Conservation (phyloP, 2,888 invertebrate species). For the Troides oblongomaculatus region DNA sequence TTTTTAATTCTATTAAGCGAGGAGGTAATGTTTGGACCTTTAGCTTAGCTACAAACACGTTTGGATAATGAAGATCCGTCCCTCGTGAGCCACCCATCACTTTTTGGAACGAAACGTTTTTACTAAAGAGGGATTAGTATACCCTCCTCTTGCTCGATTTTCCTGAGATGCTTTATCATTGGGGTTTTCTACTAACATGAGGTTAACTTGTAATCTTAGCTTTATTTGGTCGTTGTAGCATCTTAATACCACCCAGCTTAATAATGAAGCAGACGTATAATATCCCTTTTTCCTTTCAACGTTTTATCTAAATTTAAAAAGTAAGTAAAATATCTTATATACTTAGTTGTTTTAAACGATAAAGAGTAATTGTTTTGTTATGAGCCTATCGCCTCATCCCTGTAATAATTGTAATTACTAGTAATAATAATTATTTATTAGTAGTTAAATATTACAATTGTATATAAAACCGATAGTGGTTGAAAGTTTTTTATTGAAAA, state of each 20-base stretch:
- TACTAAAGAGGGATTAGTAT: constrained; percentile 80
- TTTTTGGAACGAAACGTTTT: constrained; percentile 79
- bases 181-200: constrained; percentile 77
- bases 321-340: not conserved
- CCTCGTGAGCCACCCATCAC: constrained; percentile 76
- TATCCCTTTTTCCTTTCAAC: constrained; percentile 57
- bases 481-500: no score
- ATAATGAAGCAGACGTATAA: constrained; percentile 63
- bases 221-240: constrained; percentile 74
- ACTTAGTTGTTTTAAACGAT: not conserved
- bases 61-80: constrained; percentile 76
- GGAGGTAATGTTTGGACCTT: constrained; percentile 69
- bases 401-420: no score
- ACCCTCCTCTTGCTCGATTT: constrained; percentile 74
- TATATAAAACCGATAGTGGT: no score
- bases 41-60: constrained; percentile 76
- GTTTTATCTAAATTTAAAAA: constrained; percentile 31
- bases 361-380: no score
- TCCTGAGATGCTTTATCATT: constrained; percentile 80
- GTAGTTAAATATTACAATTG: no score
- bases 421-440: no score
- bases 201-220: constrained; percentile 80
- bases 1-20: constrained; percentile 68
- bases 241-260: constrained; percentile 68
- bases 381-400: no score